Evolutionary conservation across 2,113 vertebrate genomes (phyloP).

Genomic region (Phainopepla nitens): DNA sequence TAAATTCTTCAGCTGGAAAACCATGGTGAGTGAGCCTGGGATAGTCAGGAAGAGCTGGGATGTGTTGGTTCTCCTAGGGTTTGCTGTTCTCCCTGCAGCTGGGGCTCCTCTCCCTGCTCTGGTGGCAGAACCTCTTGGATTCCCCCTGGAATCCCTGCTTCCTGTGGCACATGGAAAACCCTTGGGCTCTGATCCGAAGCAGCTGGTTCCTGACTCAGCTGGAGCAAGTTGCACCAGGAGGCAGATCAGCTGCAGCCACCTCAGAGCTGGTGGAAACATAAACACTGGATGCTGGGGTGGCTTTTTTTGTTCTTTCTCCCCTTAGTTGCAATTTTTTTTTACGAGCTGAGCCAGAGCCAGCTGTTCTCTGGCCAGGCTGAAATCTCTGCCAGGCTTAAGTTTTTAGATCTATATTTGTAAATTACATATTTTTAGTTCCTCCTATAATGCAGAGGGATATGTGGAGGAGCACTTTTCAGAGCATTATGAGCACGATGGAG

Average conservation of each 20-base stretch:
- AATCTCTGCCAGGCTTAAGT: background rate
- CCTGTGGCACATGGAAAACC: constrained; percentile 25
- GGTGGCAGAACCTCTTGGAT: constrained; percentile 39
- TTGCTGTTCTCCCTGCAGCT: background rate
- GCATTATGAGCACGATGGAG: background rate
- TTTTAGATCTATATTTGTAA: background rate
- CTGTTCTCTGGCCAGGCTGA: background rate
- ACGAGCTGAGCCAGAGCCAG: background rate
- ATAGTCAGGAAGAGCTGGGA: background rate
- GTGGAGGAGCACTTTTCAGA: background rate
- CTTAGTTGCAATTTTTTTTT: constrained; percentile 21
- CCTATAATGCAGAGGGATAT: background rate
- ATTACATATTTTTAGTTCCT: background rate
- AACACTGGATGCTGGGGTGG: constrained; percentile 4
- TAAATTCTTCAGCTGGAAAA: background rate
- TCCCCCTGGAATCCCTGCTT: constrained; percentile 34
- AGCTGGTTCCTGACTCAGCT: constrained; percentile 57
- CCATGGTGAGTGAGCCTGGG: background rate
- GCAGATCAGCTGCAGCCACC: constrained; percentile 30
- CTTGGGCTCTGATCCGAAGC: constrained; percentile 45
- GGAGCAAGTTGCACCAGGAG: background rate
- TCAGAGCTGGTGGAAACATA: constrained; percentile 23
- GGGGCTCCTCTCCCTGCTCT: constrained; percentile 48
- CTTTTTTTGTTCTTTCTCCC: background rate
- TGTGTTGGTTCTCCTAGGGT: background rate